phyloP scores from a whole-genome alignment of 1,140 invertebrate genomes.

The Diplogasteroides magnus region DNA sequence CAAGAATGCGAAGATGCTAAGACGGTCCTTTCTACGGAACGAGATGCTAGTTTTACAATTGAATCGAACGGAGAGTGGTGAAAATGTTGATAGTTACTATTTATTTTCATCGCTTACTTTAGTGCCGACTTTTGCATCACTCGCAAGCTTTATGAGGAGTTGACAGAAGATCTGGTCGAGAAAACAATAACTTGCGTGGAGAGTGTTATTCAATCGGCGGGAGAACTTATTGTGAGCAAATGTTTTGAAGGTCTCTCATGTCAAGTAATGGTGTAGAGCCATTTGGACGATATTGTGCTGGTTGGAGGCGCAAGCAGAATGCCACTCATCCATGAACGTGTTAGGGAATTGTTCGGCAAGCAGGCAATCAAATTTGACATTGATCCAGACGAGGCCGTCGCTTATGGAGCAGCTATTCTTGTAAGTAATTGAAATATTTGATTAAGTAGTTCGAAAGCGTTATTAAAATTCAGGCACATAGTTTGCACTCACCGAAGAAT shows the following conservation, averaged over 20 bases:
- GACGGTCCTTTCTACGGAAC: background rate
- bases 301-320: slow-evolving; percentile 74
- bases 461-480: slow-evolving; percentile 42
- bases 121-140: slow-evolving; percentile 73
- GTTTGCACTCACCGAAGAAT: slow-evolving; percentile 52
- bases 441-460: slow-evolving; percentile 65
- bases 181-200: slow-evolving; percentile 15
- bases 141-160: slow-evolving; percentile 82
- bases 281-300: slow-evolving; percentile 72
- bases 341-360: slow-evolving; percentile 77
- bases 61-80: background rate
- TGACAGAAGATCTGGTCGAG: slow-evolving; percentile 77
- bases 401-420: slow-evolving; percentile 71
- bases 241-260: background rate
- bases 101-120: background rate
- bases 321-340: slow-evolving; percentile 67
- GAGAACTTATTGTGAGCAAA: background rate
- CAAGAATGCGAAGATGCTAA: background rate
- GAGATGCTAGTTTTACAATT: background rate
- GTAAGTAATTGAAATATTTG: too few relatives aligned
- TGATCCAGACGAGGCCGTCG: slow-evolving; percentile 85
- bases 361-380: slow-evolving; percentile 59
- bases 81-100: background rate
- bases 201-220: slow-evolving; percentile 17
- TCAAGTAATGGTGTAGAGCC: slow-evolving; percentile 57